Evolutionary conservation across 2,113 vertebrate genomes (phyloP).

Genomic region (Nothobranchius kuhntae): DNA sequence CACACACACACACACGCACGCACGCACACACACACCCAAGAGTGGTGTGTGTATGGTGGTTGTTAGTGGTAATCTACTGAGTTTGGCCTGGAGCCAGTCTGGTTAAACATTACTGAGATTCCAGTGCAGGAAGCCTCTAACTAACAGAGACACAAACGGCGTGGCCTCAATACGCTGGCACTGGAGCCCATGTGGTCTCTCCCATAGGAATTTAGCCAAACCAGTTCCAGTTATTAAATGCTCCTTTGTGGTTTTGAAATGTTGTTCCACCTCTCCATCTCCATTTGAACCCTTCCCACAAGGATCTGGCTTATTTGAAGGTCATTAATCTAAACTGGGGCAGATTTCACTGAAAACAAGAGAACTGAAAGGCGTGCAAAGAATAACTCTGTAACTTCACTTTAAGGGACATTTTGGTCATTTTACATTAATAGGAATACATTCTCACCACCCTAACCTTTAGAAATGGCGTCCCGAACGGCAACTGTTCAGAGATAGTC

Average conservation of each 20-base stretch:
- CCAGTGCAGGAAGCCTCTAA: slow-evolving; percentile 9
- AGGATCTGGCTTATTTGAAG: background rate
- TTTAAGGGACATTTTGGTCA: too few relatives aligned
- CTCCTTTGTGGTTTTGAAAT: slow-evolving; percentile 11
- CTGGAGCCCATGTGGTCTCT: background rate
- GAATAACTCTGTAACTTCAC: too few relatives aligned
- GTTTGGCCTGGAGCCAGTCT: slow-evolving; percentile 54
- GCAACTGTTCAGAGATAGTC: too few relatives aligned
- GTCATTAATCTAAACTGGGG: background rate
- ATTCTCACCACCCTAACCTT: too few relatives aligned
- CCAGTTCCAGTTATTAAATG: slow-evolving; percentile 10
- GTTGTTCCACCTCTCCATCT: background rate
- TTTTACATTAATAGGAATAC: too few relatives aligned
- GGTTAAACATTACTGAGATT: slow-evolving; percentile 55
- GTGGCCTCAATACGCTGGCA: background rate
- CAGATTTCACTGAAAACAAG: background rate
- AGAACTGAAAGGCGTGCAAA: too few relatives aligned
- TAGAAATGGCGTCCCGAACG: too few relatives aligned
- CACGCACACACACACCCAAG: background rate
- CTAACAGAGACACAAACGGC: background rate
- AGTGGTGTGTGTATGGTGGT: slow-evolving; percentile 12
- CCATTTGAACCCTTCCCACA: background rate
- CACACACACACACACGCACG: background rate
- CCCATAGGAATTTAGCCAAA: slow-evolving; percentile 1
- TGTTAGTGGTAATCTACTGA: slow-evolving; percentile 40